Evolutionary conservation across 2,797 vertebrate genomes (phyloP).

Genomic region (Clarias laeviceps): DNA sequence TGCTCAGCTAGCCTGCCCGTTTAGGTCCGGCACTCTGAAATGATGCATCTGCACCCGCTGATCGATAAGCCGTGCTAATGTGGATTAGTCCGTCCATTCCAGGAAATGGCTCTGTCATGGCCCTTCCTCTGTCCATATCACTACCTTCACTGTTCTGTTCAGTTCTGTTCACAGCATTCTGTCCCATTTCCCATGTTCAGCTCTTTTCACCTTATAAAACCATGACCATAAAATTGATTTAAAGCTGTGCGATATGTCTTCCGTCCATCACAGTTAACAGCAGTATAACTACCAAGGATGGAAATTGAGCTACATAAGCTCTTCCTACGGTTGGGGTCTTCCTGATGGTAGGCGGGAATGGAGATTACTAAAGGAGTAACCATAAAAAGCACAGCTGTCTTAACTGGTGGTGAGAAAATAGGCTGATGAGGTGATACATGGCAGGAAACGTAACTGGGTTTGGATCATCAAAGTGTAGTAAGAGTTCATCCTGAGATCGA

Average conservation of each 20-base stretch:
- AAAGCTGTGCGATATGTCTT: neutral
- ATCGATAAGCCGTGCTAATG: constrained; percentile 59
- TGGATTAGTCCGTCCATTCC: constrained; percentile 55
- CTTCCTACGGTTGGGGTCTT: neutral
- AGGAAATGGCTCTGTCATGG: constrained; percentile 54
- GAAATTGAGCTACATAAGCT: neutral
- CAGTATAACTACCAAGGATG: neutral
- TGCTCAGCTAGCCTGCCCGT: constrained; percentile 49
- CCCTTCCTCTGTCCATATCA: constrained; percentile 13
- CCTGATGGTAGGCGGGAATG: neutral
- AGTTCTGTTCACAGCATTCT: constrained; percentile 5
- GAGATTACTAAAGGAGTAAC: neutral
- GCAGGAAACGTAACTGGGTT: neutral
- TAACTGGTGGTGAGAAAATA: neutral
- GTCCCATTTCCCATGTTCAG: neutral
- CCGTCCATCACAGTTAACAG: neutral
- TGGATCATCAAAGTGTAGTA: neutral
- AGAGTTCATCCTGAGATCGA: neutral
- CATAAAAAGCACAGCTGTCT: neutral
- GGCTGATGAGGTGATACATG: neutral
- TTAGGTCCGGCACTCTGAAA: constrained; percentile 41
- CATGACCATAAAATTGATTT: neutral
- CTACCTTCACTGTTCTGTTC: constrained; percentile 5
- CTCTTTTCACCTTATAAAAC: neutral
- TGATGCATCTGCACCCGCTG: constrained; percentile 46